Evolutionary conservation across 2,888 invertebrate species (phyloP), one percentile per base, ranked within the genome.

Genomic region (Odontocolon sp.): DNA sequence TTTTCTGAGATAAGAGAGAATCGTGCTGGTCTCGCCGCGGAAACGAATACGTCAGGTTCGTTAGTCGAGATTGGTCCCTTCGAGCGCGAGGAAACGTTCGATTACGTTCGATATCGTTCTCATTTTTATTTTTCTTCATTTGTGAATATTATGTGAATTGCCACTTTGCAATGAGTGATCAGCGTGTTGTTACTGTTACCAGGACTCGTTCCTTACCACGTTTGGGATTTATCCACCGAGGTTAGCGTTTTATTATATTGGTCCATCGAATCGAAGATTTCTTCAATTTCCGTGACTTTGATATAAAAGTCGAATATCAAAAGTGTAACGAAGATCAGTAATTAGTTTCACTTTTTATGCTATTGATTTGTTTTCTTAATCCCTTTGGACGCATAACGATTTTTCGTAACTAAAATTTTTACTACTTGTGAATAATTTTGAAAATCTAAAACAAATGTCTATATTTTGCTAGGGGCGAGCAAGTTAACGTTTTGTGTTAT

Each of bases 161-260:
- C 57, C 21, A 23, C 42, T 50, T 36, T 36, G 63, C 50, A 66
- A 79, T 72, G 73, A 67, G 52, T 21, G 76, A 61, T n/a, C 57
- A 40, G 45, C 73, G 68, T 28, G 56, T 74, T 47, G 71, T 59
- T 38, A 73, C 61, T 63, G 69, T 79, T 28, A 59, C 73, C 40
- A 76, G 79, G 61, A 77, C 74, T 70, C 79, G 63, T 23, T 81
- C 81, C 6, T 33, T 76, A 2, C 73, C 73, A 36, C 71, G 61
- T 54, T 56, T 67, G 52, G 67, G 71, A 76, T 76, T 76, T 56
- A 38, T 56, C 6, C 71, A 56, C 36, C 66, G 76, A 76, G 76
- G 76, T 66, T 50, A 61, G 71, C 16, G 14, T 16, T 26, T n/a
- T n/a, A 31, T 54, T 54, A 36, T 11, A 8, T n/a, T n/a, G n/a